Conservation (phyloP, 2,797 vertebrate genomes). For the Lepilemur ruficaudatus region DNA sequence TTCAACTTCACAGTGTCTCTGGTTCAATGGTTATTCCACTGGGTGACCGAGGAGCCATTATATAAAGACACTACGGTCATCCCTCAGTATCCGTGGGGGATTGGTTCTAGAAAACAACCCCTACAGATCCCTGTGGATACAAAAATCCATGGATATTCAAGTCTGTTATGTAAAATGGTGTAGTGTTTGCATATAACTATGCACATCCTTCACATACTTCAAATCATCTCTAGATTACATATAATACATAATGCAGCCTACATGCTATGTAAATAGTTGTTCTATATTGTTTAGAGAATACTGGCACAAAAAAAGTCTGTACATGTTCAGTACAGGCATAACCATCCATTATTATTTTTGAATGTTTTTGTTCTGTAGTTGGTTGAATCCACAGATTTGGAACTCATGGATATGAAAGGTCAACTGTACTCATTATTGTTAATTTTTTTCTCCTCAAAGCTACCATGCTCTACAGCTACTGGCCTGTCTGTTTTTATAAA, state of each 20-base stretch:
- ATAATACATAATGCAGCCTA: not conserved
- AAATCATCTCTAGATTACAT: not conserved
- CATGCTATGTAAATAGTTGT: not conserved
- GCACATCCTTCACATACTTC: not conserved
- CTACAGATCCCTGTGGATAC: not conserved
- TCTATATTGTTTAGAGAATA: not conserved
- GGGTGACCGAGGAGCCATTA: not conserved
- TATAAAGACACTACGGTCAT: not conserved
- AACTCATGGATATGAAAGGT: not conserved
- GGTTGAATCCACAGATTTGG: not conserved
- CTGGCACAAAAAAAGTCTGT: not conserved
- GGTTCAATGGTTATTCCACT: not conserved
- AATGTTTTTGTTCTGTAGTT: not conserved
- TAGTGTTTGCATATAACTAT: not conserved
- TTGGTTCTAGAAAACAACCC: not conserved
- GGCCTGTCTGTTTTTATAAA: not conserved
- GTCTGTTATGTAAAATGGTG: not conserved
- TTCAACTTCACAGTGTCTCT: not conserved
- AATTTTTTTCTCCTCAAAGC: not conserved
- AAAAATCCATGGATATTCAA: not conserved
- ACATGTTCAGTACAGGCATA: not conserved
- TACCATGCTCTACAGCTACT: not conserved
- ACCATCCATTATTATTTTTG: not conserved
- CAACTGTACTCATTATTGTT: not conserved
- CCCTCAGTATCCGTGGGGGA: not conserved